Evolutionary conservation across 2,888 invertebrate genomes (phyloP).

Genomic region (Crematogaster levior): DNA sequence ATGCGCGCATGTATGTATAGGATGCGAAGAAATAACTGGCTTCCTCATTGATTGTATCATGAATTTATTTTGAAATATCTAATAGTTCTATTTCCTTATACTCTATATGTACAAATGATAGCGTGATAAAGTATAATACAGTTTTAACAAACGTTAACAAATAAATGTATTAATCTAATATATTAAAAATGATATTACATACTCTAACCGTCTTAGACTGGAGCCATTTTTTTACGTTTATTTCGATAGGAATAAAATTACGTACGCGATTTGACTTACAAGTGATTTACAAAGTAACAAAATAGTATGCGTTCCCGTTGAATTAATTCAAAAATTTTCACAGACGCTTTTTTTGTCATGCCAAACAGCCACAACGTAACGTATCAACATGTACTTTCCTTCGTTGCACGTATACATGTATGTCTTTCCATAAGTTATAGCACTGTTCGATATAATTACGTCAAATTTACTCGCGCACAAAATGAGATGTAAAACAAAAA

Average conservation of each 20-base stretch:
- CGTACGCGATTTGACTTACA: conserved; percentile 9
- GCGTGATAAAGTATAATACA: conserved; percentile 84
- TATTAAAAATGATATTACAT: conserved; percentile 79
- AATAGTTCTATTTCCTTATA: conserved; percentile 81
- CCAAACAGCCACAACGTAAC: not conserved
- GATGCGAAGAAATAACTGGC: conserved; percentile 51
- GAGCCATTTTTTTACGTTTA: conserved; percentile 65
- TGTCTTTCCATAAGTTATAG: not conserved
- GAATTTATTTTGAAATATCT: conserved; percentile 85
- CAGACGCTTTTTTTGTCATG: not conserved
- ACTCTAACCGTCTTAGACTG: conserved; percentile 81
- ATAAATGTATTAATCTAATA: conserved; percentile 83
- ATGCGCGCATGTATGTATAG: too few species aligned
- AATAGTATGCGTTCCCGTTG: conserved; percentile 17
- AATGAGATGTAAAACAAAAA: conserved; percentile 8
- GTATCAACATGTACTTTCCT: not conserved
- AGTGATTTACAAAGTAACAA: conserved; percentile 22
- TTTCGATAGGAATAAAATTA: not conserved
- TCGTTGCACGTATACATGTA: not conserved
- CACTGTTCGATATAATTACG: conserved; percentile 25
- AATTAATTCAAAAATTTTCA: conserved; percentile 63
- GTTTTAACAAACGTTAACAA: conserved; percentile 84
- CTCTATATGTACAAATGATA: conserved; percentile 84
- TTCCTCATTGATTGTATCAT: conserved; percentile 78
- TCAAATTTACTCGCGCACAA: not conserved